These are phyloP conservation scores for Cataglyphis livida DNA, from an alignment of 2,888 invertebrate genomes.

Conservation along the genomic window DNA sequence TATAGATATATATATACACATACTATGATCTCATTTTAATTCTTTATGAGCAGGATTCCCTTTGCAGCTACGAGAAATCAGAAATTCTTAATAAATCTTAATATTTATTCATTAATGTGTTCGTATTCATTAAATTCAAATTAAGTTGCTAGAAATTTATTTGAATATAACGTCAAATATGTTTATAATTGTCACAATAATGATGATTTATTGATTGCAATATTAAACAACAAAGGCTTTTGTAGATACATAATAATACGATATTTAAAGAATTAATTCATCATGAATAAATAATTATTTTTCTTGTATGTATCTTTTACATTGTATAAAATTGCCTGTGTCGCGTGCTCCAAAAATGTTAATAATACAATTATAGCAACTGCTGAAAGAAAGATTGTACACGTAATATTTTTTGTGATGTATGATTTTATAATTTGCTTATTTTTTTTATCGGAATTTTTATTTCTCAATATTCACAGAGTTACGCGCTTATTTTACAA, in stretches of 20 bases:
- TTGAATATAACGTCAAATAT: background rate
- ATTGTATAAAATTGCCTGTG: conserved; percentile 32
- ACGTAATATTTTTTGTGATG: background rate
- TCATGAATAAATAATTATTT: conserved; percentile 6
- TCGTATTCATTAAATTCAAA: background rate
- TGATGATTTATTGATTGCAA: background rate
- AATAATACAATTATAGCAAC: conserved; percentile 8
- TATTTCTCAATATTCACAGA: background rate
- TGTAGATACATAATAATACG: background rate
- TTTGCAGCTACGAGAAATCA: background rate
- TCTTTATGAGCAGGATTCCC: background rate
- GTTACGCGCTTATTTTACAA: background rate
- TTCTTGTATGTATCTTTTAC: background rate
- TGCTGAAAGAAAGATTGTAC: conserved; percentile 4
- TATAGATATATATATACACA: background rate
- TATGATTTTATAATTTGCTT: background rate
- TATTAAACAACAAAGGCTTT: background rate
- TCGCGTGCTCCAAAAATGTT: conserved; percentile 17
- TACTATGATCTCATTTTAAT: conserved; percentile 5
- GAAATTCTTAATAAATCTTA: background rate
- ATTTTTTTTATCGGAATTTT: background rate
- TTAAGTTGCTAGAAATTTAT: conserved; percentile 3
- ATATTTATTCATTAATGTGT: background rate
- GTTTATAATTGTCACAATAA: background rate
- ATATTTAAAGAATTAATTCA: conserved; percentile 10